These are phyloP conservation scores for Schizaphis graminum DNA, from an alignment of 2,888 invertebrate genomes.

Conservation along the genomic window DNA sequence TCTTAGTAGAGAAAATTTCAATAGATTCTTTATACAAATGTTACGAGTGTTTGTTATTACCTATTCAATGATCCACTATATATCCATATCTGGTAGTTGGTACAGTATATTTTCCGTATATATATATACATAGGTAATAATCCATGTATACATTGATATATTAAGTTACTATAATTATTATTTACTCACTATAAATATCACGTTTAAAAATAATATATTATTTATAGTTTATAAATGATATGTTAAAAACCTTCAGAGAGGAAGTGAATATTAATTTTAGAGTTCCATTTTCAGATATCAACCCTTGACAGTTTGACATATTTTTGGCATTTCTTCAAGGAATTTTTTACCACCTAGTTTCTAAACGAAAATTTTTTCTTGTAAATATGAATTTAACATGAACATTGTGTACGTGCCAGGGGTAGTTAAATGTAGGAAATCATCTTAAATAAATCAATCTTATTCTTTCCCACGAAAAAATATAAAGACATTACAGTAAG, in stretches of 20 bases:
- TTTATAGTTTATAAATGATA: not conserved
- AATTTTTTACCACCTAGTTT: conserved; percentile 28
- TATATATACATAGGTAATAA: not conserved
- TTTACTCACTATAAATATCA: not conserved
- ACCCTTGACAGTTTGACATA: conserved; percentile 43
- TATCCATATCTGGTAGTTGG: not conserved
- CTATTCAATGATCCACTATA: not conserved
- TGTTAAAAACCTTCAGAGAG: conserved; percentile 1
- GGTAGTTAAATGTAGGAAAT: not conserved
- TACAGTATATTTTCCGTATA: not conserved
- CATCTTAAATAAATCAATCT: not conserved
- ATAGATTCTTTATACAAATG: not conserved
- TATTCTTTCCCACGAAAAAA: too few relatives aligned
- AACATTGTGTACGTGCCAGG: not conserved
- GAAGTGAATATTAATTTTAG: conserved; percentile 29
- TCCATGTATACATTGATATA: not conserved
- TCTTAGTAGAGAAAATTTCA: not conserved
- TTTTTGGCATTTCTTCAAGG: conserved; percentile 31
- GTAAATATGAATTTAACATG: conserved; percentile 13
- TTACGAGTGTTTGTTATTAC: not conserved
- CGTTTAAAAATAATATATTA: not conserved
- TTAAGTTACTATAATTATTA: not conserved
- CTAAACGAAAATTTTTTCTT: conserved; percentile 18
- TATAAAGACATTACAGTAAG: too few relatives aligned
- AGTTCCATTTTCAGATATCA: conserved; percentile 47